Base-by-base conservation (phyloP, 2,113 vertebrate species). In the Pyrgilauda ruficollis region DNA sequence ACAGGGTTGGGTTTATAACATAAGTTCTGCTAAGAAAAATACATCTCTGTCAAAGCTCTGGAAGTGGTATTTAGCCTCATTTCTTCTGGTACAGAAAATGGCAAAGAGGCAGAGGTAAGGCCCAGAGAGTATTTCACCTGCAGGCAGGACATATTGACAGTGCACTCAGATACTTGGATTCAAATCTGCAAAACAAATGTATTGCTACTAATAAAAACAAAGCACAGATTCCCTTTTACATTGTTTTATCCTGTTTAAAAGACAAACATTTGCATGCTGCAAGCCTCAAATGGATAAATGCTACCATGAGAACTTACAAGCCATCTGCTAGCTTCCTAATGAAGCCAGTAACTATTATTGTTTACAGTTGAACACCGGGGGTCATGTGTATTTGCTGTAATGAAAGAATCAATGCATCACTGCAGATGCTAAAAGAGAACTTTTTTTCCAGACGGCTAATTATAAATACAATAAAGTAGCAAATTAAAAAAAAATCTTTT, bases 301-400 rank as follows among this genome's bases (percentile, higher is more conserved):
- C 97, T 96, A 97, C 97, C 97, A 83, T 64, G 96, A 98, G 97
- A 97, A 98, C 98, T 97, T 94, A 96, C 96, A 96, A 97, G 97
- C 98, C 98, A 98, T 98, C 98, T 98, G 98, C 97, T 96, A 93
- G 96, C 94, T 97, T 97, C 97, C 97, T 98, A 98, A 98, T 98
- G 98, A 98, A 97, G 96, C 97, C 97, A 93, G 96, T 97, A 98
- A 97, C 97, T 97, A 96, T 96, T 97, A 96, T 96, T 98, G 98
- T 98, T 98, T 98, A 97, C 97, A 97, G 96, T 96, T 93, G 92
- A 98, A 97, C 98, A 97, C 95, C 79, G 62, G 96, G 97, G 97
- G 98, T 98, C 97, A 97, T 89, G 95, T 95, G 92, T 97, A 97
- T 97, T 97, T 97, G 96, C 97, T 97, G 92, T 96, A 96, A 97